Evolutionary conservation across 2,888 invertebrate species (phyloP).

Genomic region (Diaprepes abbreviatus): DNA sequence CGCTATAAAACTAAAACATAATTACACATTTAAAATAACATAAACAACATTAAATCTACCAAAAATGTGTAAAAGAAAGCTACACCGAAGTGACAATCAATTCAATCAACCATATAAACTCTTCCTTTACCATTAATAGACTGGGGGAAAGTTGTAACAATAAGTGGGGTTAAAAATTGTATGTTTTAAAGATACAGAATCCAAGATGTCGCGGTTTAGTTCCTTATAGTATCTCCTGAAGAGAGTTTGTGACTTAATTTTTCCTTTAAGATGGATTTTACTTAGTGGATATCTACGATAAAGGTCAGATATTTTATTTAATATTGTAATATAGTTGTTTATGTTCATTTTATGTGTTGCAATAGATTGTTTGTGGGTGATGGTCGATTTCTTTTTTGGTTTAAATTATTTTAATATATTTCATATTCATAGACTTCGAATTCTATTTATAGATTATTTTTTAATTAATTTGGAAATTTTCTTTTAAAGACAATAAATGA

Average conservation of each 20-base stretch:
- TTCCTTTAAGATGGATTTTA: conserved; percentile 34
- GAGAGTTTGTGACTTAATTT: conserved; percentile 15
- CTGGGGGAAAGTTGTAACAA: conserved; percentile 37
- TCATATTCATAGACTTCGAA: too few species aligned
- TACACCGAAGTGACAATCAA: conserved; percentile 32
- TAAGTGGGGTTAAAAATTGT: conserved; percentile 37
- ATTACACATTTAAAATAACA: neutral
- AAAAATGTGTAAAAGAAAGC: conserved; percentile 44
- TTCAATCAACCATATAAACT: conserved; percentile 40
- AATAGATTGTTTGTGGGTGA: too few species aligned
- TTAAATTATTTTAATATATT: too few species aligned
- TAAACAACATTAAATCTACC: conserved; percentile 26
- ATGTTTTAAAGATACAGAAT: conserved; percentile 37
- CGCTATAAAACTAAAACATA: neutral
- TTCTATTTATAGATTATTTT: too few species aligned
- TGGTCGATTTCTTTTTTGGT: too few species aligned
- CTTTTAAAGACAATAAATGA: too few species aligned
- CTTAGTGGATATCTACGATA: neutral
- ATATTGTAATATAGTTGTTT: too few species aligned
- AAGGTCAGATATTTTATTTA: neutral
- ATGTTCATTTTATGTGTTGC: too few species aligned
- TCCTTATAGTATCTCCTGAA: conserved; percentile 11
- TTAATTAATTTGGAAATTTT: too few species aligned
- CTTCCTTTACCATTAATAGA: conserved; percentile 37
- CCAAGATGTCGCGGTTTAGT: conserved; percentile 39